A percentile compares a stretch with the other conserved stretches of the same genome.
These are phyloP conservation scores for Odontamblyopus lacepedii DNA, from an alignment of 2,797 vertebrate species.

Conservation along the genomic window DNA sequence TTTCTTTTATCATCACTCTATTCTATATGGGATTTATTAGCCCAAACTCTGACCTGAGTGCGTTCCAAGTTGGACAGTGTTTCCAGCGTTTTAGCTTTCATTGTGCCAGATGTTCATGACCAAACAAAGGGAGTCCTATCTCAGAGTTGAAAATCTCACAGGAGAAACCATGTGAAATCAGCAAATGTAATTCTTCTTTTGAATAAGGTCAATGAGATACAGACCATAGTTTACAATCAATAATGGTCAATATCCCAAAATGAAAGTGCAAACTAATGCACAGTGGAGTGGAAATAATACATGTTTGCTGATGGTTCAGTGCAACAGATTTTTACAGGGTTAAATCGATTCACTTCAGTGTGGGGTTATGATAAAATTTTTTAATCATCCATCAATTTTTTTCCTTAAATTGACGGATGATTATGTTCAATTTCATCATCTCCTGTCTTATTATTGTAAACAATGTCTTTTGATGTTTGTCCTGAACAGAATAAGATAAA, in stretches of 20 bases:
- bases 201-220: not conserved
- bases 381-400: not conserved
- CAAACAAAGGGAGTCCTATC: conserved; percentile 13
- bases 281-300: not conserved
- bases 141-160: conserved; percentile 8
- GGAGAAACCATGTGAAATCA: conserved; percentile 3
- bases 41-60: conserved; percentile 57
- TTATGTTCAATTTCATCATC: not conserved
- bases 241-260: not conserved
- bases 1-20: conserved; percentile 41
- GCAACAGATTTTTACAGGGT: not conserved
- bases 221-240: not conserved
- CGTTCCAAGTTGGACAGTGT: conserved; percentile 38
- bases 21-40: conserved; percentile 46
- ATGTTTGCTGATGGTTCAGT: not conserved
- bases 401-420: not conserved
- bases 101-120: conserved; percentile 49
- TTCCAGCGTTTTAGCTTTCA: conserved; percentile 31
- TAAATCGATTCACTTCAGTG: not conserved
- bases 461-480: not conserved
- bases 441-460: not conserved
- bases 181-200: not conserved
- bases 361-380: not conserved
- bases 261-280: not conserved
- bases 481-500: not conserved